These are phyloP conservation scores for Anthoscopus minutus DNA, from an alignment of 2,113 vertebrate species.

Conservation along the genomic window DNA sequence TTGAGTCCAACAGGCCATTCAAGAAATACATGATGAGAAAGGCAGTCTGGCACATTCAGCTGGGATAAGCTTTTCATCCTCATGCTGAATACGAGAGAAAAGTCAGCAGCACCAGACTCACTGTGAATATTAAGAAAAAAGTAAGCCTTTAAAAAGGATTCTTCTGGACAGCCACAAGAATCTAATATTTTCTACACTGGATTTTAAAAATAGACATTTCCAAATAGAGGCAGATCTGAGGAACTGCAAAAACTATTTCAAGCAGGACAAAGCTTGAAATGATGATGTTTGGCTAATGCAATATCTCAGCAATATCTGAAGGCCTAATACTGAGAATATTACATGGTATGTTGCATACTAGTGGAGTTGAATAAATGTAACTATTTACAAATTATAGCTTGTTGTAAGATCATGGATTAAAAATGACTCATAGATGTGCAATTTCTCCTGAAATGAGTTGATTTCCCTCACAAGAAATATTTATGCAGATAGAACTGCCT, in stretches of 20 bases:
- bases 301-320: not conserved
- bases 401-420: not conserved
- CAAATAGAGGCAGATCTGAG: conserved; percentile 18
- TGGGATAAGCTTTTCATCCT: not conserved
- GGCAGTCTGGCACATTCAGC: not conserved
- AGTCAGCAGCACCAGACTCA: not conserved
- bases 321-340: not conserved
- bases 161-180: not conserved
- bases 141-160: conserved; percentile 9
- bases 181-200: not conserved
- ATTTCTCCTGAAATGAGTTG: not conserved
- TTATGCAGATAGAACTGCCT: not conserved
- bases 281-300: not conserved
- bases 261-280: not conserved
- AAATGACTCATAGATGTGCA: not conserved
- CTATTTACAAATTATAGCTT: not conserved
- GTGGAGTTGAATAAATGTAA: not conserved
- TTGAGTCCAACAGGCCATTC: not conserved
- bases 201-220: conserved; percentile 29
- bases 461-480: not conserved
- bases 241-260: conserved; percentile 16
- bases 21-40: not conserved
- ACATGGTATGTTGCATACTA: not conserved
- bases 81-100: not conserved
- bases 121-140: not conserved